These are phyloP conservation scores for Orius laevigatus DNA, from an alignment of 1,140 invertebrate species.

Conservation along the genomic window DNA sequence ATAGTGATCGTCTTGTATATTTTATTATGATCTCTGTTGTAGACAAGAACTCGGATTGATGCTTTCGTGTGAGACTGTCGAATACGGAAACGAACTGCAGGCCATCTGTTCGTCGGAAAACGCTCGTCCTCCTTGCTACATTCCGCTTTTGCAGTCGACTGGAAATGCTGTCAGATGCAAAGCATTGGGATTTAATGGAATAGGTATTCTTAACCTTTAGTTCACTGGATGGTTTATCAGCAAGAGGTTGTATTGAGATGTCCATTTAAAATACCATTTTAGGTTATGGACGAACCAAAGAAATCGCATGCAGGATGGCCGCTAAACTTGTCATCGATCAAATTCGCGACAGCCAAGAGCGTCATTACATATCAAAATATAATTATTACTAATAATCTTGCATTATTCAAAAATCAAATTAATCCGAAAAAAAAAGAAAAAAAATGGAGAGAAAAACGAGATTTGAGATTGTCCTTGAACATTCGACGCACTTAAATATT, in stretches of 20 bases:
- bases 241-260: neutral
- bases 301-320: slow-evolving; percentile 12
- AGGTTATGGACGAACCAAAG: slow-evolving; percentile 12
- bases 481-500: too few relatives aligned
- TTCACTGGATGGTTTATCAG: too few relatives aligned
- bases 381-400: too few relatives aligned
- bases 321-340: slow-evolving; percentile 12
- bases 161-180: slow-evolving; percentile 4
- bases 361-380: too few relatives aligned
- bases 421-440: too few relatives aligned
- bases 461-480: too few relatives aligned
- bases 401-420: too few relatives aligned
- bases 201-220: slow-evolving; percentile 5
- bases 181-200: slow-evolving; percentile 12
- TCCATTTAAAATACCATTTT: neutral
- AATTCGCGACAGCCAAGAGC: neutral
- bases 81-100: slow-evolving; percentile 5
- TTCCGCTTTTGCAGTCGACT: slow-evolving; percentile 1
- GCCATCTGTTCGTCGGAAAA: slow-evolving; percentile 4
- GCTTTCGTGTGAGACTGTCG: slow-evolving; percentile 3
- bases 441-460: too few relatives aligned
- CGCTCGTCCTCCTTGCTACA: slow-evolving; percentile 5
- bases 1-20: neutral
- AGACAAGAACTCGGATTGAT: neutral
- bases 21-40: too few relatives aligned